Evolutionary conservation across 2,888 invertebrate species (phyloP).

Genomic region (Glaucopsyche alexis): DNA sequence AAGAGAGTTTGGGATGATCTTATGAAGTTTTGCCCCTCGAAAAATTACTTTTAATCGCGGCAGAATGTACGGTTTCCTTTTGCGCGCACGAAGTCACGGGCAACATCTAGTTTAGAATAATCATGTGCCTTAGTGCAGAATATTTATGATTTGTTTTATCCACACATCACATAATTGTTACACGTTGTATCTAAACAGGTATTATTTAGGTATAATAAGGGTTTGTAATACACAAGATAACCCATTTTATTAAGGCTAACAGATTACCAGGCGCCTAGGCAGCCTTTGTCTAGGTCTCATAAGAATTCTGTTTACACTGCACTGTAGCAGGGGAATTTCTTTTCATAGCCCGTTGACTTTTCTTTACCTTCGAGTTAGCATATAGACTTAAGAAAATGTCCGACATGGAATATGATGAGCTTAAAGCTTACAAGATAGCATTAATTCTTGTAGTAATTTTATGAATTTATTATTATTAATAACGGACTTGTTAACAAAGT

Average conservation of each 20-base stretch:
- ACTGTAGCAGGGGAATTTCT: constrained; percentile 1
- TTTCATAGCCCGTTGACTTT: constrained; percentile 6
- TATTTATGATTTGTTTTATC: too few relatives aligned
- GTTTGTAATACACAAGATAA: not conserved
- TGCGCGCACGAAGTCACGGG: too few relatives aligned
- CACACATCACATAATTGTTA: too few relatives aligned
- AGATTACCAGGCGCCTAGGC: not conserved
- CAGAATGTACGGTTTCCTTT: too few relatives aligned
- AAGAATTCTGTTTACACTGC: constrained; percentile 16
- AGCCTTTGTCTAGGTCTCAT: constrained; percentile 12
- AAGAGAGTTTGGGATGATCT: too few relatives aligned
- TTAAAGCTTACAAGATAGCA: not conserved
- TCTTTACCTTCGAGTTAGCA: not conserved
- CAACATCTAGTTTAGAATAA: too few relatives aligned
- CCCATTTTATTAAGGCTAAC: not conserved
- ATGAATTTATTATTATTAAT: too few relatives aligned
- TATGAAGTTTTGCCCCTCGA: too few relatives aligned
- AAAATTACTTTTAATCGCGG: too few relatives aligned
- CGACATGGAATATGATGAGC: not conserved
- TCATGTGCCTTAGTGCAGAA: too few relatives aligned
- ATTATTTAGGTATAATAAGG: not conserved
- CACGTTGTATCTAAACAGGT: too few relatives aligned
- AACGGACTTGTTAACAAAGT: too few relatives aligned
- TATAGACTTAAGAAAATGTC: constrained; percentile 16
- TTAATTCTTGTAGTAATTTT: not conserved